Evolutionary conservation across 30 jellyfish, hydroid and myxozoan genomes (phyloP), one percentile per base, ranked within the genome.

Genomic region (Clytia hemisphaerica): DNA sequence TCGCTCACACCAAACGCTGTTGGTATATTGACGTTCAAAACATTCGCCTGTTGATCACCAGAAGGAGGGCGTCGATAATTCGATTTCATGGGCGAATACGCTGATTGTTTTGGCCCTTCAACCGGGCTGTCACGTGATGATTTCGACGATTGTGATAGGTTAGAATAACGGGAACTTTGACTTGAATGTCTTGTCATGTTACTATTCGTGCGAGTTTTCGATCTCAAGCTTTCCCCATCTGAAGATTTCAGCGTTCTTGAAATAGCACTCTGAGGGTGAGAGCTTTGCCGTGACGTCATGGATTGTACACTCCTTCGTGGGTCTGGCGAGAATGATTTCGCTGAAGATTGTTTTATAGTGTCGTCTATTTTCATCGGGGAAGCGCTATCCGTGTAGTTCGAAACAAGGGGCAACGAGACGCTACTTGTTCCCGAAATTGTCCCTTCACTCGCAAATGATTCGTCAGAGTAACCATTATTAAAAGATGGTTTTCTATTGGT

Each of bases 81-180:
- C 44, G 70, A 57, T n/a, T 57, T 57, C 50, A 57, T 4, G 30
- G 70, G 70, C 30, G 70, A 57, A 31, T 25, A 22, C 25, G 44
- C 15, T 3, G 70, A 57, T 57, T 57, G 27, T 14, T 22, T 31
- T 2, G 70, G 70, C 6, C 35, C 70, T 33, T 57, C 30, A 57
- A 16, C 30, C 55, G 50, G 5, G 30, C 70, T 33, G 44, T 16
- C 14, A 57, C 44, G 19, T 1, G 44, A 5, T 7, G 70, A 21
- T 9, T 57, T 0, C 45, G 35, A 12, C 45, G 30, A 22, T 31
- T 57, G 42, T 33, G 19, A 31, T 22, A 22, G 53, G 70, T n/a
- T 42, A 21, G 19, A 42, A 21, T 0, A 42, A 42, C 14, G 54
- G 19, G 54, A 0, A 12, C 54, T n/a, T n/a, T n/a, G n/a, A 42